Conservation (phyloP, 1,140 invertebrate genomes). For the Micrasema minimum region DNA sequence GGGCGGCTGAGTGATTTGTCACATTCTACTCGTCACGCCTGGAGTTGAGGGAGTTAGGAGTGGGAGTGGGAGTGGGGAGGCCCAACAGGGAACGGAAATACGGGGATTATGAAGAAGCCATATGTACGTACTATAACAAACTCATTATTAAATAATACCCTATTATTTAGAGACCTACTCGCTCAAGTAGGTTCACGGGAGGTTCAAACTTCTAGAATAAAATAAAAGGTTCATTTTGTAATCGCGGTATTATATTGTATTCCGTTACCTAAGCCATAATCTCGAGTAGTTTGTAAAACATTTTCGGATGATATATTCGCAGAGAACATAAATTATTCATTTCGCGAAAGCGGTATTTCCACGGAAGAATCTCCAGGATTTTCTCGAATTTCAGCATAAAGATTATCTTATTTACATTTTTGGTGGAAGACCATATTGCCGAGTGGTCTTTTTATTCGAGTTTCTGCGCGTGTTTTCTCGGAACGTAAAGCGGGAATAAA, state of each 20-base stretch:
- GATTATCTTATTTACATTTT: conserved; percentile 45
- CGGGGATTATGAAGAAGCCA: too few relatives aligned
- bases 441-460: conserved; percentile 40
- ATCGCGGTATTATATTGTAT: too few relatives aligned
- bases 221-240: too few relatives aligned
- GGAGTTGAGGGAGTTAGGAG: too few relatives aligned
- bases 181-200: too few relatives aligned
- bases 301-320: conserved; percentile 19
- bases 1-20: conserved; percentile 38
- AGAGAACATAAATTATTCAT: conserved; percentile 34
- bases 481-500: conserved; percentile 52
- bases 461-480: conserved; percentile 38
- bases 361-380: conserved; percentile 14
- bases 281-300: background rate
- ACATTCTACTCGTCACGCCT: conserved; percentile 31
- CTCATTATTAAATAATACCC: too few relatives aligned
- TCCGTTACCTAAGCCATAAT: background rate
- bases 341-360: background rate
- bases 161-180: too few relatives aligned
- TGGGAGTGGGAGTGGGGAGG: background rate
- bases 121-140: too few relatives aligned
- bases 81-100: background rate
- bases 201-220: too few relatives aligned
- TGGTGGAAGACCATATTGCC: conserved; percentile 14
- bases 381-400: conserved; percentile 32